These are phyloP conservation scores for Melieria picta DNA, from an alignment of 2,888 invertebrate species.

Conservation along the genomic window DNA sequence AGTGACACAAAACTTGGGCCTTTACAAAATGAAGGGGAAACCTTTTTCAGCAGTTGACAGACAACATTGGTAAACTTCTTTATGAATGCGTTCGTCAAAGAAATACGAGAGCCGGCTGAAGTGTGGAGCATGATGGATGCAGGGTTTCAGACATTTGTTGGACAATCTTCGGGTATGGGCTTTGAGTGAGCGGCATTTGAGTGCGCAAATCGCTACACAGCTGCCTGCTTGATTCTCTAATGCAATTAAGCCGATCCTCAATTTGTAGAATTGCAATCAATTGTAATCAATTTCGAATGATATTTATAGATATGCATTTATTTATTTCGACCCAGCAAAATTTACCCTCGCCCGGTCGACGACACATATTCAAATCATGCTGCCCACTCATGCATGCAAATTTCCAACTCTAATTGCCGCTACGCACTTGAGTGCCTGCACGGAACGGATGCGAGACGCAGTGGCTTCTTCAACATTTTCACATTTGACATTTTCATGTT, in stretches of 20 bases:
- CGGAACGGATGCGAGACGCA: background rate
- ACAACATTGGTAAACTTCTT: no score
- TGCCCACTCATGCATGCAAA: slow-evolving; percentile 23
- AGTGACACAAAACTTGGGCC: no score
- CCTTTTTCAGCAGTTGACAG: no score
- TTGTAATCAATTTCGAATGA: slow-evolving; percentile 17
- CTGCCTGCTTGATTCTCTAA: background rate
- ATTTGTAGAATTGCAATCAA: slow-evolving; percentile 12
- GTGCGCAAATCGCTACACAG: background rate
- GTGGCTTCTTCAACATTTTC: background rate
- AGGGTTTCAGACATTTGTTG: no score
- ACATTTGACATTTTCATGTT: slow-evolving; percentile 23
- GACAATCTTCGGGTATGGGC: no score
- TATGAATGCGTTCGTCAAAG: no score
- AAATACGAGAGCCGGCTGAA: no score
- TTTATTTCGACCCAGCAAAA: background rate
- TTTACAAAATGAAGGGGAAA: no score
- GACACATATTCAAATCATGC: slow-evolving; percentile 16
- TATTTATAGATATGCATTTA: background rate
- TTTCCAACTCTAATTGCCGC: slow-evolving; percentile 33
- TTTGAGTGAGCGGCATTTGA: no score
- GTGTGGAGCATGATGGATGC: no score
- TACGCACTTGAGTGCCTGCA: background rate
- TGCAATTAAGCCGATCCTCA: background rate
- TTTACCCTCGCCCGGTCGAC: no score